Percentiles rank a stretch among this genome's conserved stretches.
These are phyloP conservation scores for Thalassarche chlororhynchos DNA, from an alignment of 2,113 vertebrate species.

Conservation along the genomic window DNA sequence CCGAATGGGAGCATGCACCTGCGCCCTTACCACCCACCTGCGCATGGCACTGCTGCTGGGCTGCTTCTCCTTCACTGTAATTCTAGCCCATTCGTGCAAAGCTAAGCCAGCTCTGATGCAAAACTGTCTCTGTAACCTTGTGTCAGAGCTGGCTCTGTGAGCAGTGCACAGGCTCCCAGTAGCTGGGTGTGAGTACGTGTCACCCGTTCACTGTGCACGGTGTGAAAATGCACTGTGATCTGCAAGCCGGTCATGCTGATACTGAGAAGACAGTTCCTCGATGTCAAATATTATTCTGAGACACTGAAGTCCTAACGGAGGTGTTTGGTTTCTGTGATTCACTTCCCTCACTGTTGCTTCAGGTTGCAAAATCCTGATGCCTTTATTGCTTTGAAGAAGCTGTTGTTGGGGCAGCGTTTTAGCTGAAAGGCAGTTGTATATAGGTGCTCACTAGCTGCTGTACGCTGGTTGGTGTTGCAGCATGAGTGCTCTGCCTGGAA, in stretches of 20 bases:
- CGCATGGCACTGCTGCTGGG: background rate
- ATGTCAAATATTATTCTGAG: background rate
- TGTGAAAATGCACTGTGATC: background rate
- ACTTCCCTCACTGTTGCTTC: background rate
- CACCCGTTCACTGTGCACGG: accelerated
- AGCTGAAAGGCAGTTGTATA: background rate
- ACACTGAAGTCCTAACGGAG: background rate
- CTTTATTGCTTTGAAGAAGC: background rate
- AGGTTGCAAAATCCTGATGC: background rate
- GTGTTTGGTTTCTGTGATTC: background rate
- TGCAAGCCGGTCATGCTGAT: background rate
- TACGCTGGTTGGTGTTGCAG: background rate
- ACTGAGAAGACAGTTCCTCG: background rate
- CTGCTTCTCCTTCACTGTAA: background rate
- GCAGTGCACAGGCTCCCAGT: background rate
- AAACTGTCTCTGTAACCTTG: background rate
- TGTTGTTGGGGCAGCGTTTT: background rate
- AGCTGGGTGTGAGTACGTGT: accelerated
- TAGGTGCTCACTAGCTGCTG: background rate
- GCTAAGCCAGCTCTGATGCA: background rate
- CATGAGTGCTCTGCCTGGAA: accelerated
- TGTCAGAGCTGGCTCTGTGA: background rate
- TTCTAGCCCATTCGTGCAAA: background rate
- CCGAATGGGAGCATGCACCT: background rate
- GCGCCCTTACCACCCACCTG: background rate